These are phyloP conservation scores for Oryzias javanicus DNA, from an alignment of 2,113 vertebrate species.

Conservation along the genomic window DNA sequence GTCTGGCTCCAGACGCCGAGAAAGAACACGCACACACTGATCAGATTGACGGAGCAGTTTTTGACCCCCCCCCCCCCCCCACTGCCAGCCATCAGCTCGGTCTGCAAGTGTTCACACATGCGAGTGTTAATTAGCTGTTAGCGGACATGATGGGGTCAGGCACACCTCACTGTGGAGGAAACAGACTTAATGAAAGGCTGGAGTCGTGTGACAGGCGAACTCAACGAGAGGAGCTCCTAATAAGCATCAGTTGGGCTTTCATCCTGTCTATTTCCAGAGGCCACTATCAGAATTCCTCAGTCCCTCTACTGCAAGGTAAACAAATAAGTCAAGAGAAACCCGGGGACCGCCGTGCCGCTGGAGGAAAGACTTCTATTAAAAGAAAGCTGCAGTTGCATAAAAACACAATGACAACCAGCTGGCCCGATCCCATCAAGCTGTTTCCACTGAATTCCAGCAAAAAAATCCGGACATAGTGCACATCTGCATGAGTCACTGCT, in stretches of 20 bases:
- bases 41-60: slow-evolving; percentile 9
- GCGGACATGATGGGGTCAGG: slow-evolving; percentile 17
- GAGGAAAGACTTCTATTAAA: not conserved
- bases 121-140: slow-evolving; percentile 23
- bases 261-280: slow-evolving; percentile 36
- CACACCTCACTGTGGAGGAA: slow-evolving; percentile 19
- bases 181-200: slow-evolving; percentile 26
- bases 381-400: slow-evolving; percentile 2
- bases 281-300: slow-evolving; percentile 22
- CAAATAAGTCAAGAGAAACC: slow-evolving; percentile 47
- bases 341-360: slow-evolving; percentile 19
- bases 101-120: not conserved
- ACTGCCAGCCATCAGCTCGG: no score
- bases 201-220: not conserved
- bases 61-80: no score
- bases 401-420: not conserved
- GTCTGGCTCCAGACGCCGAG: no score
- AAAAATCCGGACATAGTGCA: slow-evolving; percentile 20
- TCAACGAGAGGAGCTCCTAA: slow-evolving; percentile 15
- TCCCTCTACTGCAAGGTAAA: slow-evolving; percentile 35
- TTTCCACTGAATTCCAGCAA: slow-evolving; percentile 14
- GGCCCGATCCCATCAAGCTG: not conserved
- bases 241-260: slow-evolving; percentile 28
- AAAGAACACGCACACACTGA: no score
- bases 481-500: slow-evolving; percentile 39